Conservation (phyloP, 1,140 invertebrate genomes). For the Neodiprion fabricii region DNA sequence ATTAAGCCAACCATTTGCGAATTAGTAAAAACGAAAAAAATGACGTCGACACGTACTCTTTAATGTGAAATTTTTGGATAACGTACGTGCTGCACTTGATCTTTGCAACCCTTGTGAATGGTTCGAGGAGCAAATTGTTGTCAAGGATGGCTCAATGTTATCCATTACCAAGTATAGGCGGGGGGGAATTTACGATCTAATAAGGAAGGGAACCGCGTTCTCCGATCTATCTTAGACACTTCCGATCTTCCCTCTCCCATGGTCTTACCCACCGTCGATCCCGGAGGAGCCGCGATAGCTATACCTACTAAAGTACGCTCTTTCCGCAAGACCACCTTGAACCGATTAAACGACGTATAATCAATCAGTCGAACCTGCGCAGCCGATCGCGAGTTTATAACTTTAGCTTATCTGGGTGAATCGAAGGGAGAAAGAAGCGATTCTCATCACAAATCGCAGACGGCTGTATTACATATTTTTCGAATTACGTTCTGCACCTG, state of each 20-base stretch:
- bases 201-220: background rate
- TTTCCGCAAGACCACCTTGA: background rate
- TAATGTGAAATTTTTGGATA: no score
- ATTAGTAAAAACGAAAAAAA: no score
- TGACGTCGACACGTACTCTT: no score
- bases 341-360: background rate
- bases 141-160: constrained; percentile 7
- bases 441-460: no score
- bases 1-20: no score
- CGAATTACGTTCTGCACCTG: no score
- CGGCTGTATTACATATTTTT: no score
- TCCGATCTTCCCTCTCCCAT: background rate
- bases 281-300: background rate
- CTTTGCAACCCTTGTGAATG: background rate
- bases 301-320: background rate
- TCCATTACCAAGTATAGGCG: background rate
- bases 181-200: background rate
- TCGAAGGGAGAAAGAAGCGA: no score
- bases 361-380: background rate
- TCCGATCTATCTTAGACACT: constrained; percentile 5
- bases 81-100: background rate
- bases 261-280: background rate
- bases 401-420: constrained; percentile 19
- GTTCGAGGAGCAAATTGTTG: background rate
- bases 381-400: no score